Evolutionary conservation across 2,888 invertebrate species (phyloP).

Genomic region (Trilocha varians): DNA sequence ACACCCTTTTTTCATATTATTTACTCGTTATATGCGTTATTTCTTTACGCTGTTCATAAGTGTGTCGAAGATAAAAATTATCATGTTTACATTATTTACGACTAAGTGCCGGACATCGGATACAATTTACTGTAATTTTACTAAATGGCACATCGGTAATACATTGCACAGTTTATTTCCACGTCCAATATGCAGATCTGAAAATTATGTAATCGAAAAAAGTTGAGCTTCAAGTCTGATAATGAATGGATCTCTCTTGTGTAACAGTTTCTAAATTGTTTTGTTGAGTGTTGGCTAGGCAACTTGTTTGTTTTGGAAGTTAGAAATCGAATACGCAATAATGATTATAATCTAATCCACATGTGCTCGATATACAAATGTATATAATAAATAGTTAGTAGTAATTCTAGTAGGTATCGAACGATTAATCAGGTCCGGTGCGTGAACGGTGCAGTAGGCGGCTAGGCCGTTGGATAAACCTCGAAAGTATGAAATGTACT

Average conservation of each 20-base stretch:
- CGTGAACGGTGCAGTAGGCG: too few relatives aligned
- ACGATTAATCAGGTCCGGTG: too few relatives aligned
- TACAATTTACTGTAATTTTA: conserved; percentile 21
- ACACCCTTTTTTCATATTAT: background rate
- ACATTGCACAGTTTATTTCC: conserved; percentile 33
- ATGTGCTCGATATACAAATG: too few relatives aligned
- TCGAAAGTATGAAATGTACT: too few relatives aligned
- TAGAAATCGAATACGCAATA: too few relatives aligned
- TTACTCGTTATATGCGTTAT: background rate
- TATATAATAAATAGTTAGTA: too few relatives aligned
- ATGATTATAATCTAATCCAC: too few relatives aligned
- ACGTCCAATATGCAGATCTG: conserved; percentile 11
- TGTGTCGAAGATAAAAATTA: conserved; percentile 28
- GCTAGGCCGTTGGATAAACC: too few relatives aligned
- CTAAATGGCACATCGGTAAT: conserved; percentile 14
- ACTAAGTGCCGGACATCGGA: conserved; percentile 9
- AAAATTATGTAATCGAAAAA: conserved; percentile 5
- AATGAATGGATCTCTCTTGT: background rate
- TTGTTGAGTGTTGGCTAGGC: conserved; percentile 11
- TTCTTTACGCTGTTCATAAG: conserved; percentile 22
- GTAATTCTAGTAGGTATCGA: too few relatives aligned
- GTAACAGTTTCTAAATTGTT: background rate
- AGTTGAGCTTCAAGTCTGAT: background rate
- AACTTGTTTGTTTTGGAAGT: too few relatives aligned
- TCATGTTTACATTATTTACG: conserved; percentile 23